These are phyloP conservation scores for Sinhomidia bicolor DNA, from an alignment of 2,888 invertebrate genomes.

Conservation along the genomic window DNA sequence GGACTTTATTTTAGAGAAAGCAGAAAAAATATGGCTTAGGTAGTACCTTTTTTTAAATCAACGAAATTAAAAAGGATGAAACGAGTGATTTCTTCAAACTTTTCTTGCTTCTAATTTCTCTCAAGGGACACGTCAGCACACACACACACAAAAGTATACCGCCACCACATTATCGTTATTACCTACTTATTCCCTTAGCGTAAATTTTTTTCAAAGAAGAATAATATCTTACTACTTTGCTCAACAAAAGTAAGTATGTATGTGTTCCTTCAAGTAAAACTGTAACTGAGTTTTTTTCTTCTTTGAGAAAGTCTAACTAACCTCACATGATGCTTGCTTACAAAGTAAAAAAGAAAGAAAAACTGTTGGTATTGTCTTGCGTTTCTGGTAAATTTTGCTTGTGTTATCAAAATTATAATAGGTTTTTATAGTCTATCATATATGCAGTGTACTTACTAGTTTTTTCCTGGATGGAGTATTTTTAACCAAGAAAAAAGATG, in stretches of 20 bases:
- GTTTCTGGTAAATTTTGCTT: too few relatives aligned
- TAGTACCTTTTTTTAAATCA: slow-evolving; percentile 1
- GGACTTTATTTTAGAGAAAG: too few relatives aligned
- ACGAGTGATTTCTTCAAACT: slow-evolving; percentile 25
- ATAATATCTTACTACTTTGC: too few relatives aligned
- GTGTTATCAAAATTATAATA: too few relatives aligned
- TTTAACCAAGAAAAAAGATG: not conserved
- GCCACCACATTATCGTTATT: not conserved
- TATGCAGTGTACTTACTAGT: too few relatives aligned
- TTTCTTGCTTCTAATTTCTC: slow-evolving; percentile 22
- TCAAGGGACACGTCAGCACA: not conserved
- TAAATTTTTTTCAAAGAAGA: not conserved
- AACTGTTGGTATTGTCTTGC: too few relatives aligned
- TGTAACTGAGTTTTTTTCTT: too few relatives aligned
- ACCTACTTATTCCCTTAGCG: not conserved
- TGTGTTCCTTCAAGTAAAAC: too few relatives aligned
- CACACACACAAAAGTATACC: slow-evolving; percentile 5
- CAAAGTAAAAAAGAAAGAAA: too few relatives aligned
- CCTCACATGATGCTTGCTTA: too few relatives aligned
- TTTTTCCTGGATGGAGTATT: not conserved
- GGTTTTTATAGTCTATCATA: too few relatives aligned
- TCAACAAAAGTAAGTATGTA: not conserved
- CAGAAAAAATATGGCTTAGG: not conserved
- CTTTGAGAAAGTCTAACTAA: too few relatives aligned
- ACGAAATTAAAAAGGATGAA: slow-evolving; percentile 27